Base-by-base conservation (phyloP, 1,140 invertebrate genomes). In the Aporrectodea caliginosa region DNA sequence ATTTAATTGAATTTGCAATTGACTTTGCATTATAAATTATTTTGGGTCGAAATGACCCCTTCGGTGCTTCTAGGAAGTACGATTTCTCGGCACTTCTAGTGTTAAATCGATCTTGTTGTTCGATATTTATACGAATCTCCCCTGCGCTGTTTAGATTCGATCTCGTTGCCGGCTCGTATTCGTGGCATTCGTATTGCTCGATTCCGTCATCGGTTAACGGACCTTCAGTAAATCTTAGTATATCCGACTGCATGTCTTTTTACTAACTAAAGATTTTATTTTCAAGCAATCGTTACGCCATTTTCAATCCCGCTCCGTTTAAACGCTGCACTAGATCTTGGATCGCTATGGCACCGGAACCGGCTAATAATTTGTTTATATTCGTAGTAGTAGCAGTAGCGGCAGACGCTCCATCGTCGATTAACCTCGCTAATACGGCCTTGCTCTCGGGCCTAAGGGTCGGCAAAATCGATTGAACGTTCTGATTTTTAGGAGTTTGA, bases 41-140 rank as follows among this genome's bases (percentile, higher is more conserved):
- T n/a, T n/a, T n/a, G n/a, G n/a, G 43, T 58, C 6, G 33, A 33
- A 35, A 30, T 29, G n/a, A n/a, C n/a, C n/a, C n/a, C n/a, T n/a
- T n/a, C n/a, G n/a, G n/a, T n/a, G n/a, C n/a, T n/a, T n/a, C n/a
- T n/a, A n/a, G n/a, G n/a, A n/a, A n/a, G n/a, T n/a, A n/a, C n/a
- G n/a, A n/a, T n/a, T n/a, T n/a, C n/a, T n/a, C n/a, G n/a, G n/a
- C n/a, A n/a, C n/a, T n/a, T n/a, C n/a, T n/a, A n/a, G n/a, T n/a
- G 12, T 6, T 75, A 34, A 75, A 75, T 14, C 12, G 73, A 35
- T 75, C 73, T 27, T 75, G 33, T 34, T 27, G n/a, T 34, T 75
- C 33, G 33, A 75, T 34, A 34, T 75, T 75, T 22, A 75, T 75
- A 6, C 73, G 2, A 35, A 75, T 34, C 27, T 75, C 73, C 2